Base-by-base conservation (phyloP, 2,888 invertebrate genomes). In the Allophyes oxyacanthae region DNA sequence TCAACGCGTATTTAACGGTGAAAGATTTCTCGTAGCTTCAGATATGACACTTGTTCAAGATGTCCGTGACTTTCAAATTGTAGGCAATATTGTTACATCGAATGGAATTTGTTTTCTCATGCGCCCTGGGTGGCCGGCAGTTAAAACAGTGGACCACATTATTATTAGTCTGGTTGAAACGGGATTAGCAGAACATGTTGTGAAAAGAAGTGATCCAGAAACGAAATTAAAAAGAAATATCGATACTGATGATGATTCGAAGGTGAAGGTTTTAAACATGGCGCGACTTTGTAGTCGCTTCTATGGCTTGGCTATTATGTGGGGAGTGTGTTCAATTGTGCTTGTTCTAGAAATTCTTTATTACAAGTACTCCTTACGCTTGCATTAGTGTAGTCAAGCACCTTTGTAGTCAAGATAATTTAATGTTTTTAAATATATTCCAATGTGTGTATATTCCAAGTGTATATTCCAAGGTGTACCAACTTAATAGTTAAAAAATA, bases 91-190 rank as follows among this genome's bases (percentile, higher is more conserved):
- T 2, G 66, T 86, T 2, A 64, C 68, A 11, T 60, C 53, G 7
- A 53, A 76, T 5, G 81, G 82, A 1, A 62, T 77, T 0, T 77
- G 82, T 53, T 72, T 82, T 15, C 73, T 72, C n/a, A 80, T 88
- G 80, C 82, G 89, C 0, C 85, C 86, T 1, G 83, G 85, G 1
- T 90, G 91, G 89, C 79, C 85, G 8, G 87, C 81, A 3, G 72
- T 78, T 0, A 48, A 66, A 13, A 76, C 81, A 34, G 54, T 89
- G 0, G 64, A 76, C 25, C 15, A 44, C 6, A 26, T 81, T 3
- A 62, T 86, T 15, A 37, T 60, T 1, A 66, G 59, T 10, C 42
- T 85, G 10, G 62, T 78, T 5, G 90, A 88, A 72, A 51, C 72
- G 0, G 90, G 87, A 7, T 63, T 85, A 55, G 40, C 78, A 2